Percentiles rank a stretch among this genome's conserved stretches.
These are phyloP conservation scores for Nomada fabriciana DNA, from an alignment of 2,888 invertebrate genomes.

Conservation along the genomic window DNA sequence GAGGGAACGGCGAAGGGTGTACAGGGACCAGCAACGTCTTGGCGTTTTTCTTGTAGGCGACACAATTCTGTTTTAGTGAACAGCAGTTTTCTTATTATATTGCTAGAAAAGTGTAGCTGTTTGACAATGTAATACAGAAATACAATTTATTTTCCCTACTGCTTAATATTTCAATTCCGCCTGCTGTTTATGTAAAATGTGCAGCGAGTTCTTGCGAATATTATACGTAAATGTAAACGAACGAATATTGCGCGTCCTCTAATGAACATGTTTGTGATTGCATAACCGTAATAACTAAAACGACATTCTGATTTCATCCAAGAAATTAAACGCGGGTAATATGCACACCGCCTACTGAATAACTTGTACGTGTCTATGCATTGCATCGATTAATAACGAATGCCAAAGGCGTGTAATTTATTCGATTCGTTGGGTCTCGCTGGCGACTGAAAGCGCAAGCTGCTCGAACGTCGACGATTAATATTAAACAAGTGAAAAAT, in stretches of 20 bases:
- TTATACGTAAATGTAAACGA: too few species aligned
- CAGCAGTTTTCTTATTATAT: too few species aligned
- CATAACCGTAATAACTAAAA: constrained; percentile 15
- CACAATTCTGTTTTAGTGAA: background rate
- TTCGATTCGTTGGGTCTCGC: constrained; percentile 12
- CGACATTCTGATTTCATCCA: constrained; percentile 14
- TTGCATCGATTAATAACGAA: constrained; percentile 43
- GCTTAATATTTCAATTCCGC: too few species aligned
- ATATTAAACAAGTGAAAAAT: background rate
- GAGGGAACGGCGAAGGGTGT: background rate
- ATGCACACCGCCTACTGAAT: constrained; percentile 29
- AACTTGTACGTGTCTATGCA: constrained; percentile 59
- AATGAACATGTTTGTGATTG: constrained; percentile 5
- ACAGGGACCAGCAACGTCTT: background rate
- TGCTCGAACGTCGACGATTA: constrained; percentile 3
- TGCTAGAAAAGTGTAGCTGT: too few species aligned
- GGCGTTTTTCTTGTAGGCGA: constrained; percentile 4
- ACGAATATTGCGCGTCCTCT: background rate
- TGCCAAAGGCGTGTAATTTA: constrained; percentile 30
- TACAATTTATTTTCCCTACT: too few species aligned
- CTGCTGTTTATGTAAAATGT: too few species aligned
- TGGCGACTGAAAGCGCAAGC: background rate
- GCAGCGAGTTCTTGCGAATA: too few species aligned
- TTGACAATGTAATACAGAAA: too few species aligned
- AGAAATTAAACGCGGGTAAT: constrained; percentile 29